Evolutionary conservation across 2,888 invertebrate species (phyloP), one percentile per base, ranked within the genome.

Genomic region (Dynastes maya): DNA sequence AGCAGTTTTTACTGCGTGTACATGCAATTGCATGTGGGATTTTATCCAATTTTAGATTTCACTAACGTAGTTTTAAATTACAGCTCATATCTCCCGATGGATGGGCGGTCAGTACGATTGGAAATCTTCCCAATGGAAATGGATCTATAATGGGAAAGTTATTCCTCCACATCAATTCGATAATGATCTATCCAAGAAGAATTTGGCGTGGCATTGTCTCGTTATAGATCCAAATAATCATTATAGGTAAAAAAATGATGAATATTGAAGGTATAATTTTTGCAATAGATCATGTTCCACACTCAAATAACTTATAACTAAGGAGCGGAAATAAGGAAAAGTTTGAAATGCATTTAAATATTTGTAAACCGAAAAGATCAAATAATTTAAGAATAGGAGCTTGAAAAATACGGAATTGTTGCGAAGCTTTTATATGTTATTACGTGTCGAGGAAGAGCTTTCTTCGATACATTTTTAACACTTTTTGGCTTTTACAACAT

Each of bases 131-230:
- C 77, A 67, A 29, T 79, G 79, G 79, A 77, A 55, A 53, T 79
- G 79, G 79, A 64, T 63, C 8, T 67, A 72, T 55, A 77, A 71
- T n/a, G 79, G 74, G 27, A 79, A 74, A 68, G 8, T 74, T 27
- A 74, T 77, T 13, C 71, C 65, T 49, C 37, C 40, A 6, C 29
- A 61, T 29, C 61, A 74, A 6, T 74, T 74, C 29, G 72, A 63
- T 40, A 45, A 22, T 11, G 27, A 61, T 5, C 6, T 74, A 27
- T 11, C 27, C 40, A 22, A 16, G 0, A 74, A 74, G 61, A 61
- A 61, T 49, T 49, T 76, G 22, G 75, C 63, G n/a, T 79, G 79
- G 79, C 72, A 77, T 13, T 79, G 79, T n/a, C 74, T 79, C n/a
- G 13, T 77, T n/a, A 61, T 76, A 4, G 74, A 79, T 79, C 79